Evolutionary conservation across 53 echinoderm and acorn worm genomes (phyloP), one percentile per base, ranked within the genome.

Genomic region (Hippasteria phrygiana): DNA sequence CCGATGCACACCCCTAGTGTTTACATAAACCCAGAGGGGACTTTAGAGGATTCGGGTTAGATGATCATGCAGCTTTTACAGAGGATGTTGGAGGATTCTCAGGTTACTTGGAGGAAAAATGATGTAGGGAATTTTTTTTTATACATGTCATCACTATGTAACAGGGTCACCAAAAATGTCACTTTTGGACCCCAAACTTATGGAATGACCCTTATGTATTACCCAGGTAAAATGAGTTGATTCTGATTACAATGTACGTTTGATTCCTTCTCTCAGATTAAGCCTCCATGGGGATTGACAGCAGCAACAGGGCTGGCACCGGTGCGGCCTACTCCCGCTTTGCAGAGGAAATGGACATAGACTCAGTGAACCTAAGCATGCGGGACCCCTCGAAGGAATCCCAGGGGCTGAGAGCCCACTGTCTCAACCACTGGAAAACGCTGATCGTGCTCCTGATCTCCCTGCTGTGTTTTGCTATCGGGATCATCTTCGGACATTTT

Each of bases 271-370:
- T 18, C 24, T 56, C 56, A 56, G 56, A 56, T 56, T 56, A 26
- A 56, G 14, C 1, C 80, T 79, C 69, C 47, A 93, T 93, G 93
- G 87, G 91, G 43, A 91, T 82, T 0, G 95, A 95, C 45, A 91
- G 93, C 32, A 89, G 84, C 88, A 87, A 88, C 90, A 51, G 84
- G 37, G 53, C 70, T 1, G 84, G 82, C 22, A 87, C 91, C 37
- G 90, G 90, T 5, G 96, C 93, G 2, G 96, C 92, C 51, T 96
- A 96, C 84, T 89, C 93, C 6, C 92, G 96, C 46, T 96, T 96
- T 80, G 93, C 96, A 22, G 96, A 93, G 38, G 96, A 96, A 74
- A 93, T 96, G 96, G 96, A 96, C 79, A 92, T 93, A 18, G 93
- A 92, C 75, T 88, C 90, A 7, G 90, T 93, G n/a, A 87, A 92